Conservation (phyloP, 2,888 invertebrate genomes). For the Andrena trimmerana region DNA sequence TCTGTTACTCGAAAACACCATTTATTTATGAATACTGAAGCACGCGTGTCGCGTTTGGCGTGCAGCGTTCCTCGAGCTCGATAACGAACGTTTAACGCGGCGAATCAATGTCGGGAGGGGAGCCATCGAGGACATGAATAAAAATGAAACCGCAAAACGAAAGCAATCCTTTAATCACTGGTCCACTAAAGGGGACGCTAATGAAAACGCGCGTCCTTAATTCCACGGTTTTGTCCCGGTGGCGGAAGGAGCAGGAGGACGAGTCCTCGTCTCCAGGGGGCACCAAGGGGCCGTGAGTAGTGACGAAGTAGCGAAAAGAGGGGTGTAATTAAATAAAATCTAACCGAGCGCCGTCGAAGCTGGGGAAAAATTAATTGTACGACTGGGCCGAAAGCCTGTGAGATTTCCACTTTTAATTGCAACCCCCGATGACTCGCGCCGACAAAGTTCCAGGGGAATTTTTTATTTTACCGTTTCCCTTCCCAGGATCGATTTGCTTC, state of each 20-base stretch:
- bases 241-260: slow-evolving; percentile 27
- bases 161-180: slow-evolving; percentile 66
- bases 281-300: slow-evolving; percentile 22
- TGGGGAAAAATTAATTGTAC: slow-evolving; percentile 73
- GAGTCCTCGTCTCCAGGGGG: slow-evolving; percentile 47
- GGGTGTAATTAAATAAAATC: slow-evolving; percentile 74
- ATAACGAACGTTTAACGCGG: slow-evolving; percentile 59
- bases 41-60: slow-evolving; percentile 22
- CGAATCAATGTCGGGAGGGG: slow-evolving; percentile 21
- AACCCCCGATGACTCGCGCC: slow-evolving; percentile 52
- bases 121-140: slow-evolving; percentile 57
- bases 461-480: slow-evolving; percentile 7
- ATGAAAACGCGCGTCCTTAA: slow-evolving; percentile 71
- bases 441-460: slow-evolving; percentile 37
- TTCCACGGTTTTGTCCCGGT: slow-evolving; percentile 60
- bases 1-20: no score
- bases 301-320: slow-evolving; percentile 35
- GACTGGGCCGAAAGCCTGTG: slow-evolving; percentile 56
- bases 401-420: slow-evolving; percentile 74
- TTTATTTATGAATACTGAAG: no score
- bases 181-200: slow-evolving; percentile 42
- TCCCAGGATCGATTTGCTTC: not conserved
- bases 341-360: slow-evolving; percentile 62
- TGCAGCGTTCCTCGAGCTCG: slow-evolving; percentile 17
- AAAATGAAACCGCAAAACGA: slow-evolving; percentile 64